Evolutionary conservation across 1,140 invertebrate species (phyloP), one percentile per base, ranked within the genome.

Genomic region (Polypedilum vanderplanki): DNA sequence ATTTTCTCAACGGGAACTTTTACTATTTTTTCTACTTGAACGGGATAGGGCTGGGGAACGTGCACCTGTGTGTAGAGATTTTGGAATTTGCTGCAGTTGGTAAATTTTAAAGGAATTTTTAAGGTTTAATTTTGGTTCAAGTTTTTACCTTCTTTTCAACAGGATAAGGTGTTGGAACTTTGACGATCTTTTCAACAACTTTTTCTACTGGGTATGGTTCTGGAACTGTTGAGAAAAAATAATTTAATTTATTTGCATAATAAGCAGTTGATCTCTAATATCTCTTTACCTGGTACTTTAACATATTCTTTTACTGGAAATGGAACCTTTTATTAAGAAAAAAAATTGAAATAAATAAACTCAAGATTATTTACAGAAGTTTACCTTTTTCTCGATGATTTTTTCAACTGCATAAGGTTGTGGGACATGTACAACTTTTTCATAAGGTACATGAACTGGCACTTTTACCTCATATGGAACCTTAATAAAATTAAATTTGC

Each of bases 101-200:
- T 57, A 57, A 57, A n/a, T 57, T 57, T 57, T 12, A 57, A n/a
- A 33, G 24, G 24, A 33, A 33, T 33, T 33, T 33, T 33, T 5
- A 5, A 33, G 24, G 1, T 33, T 33, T 33, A 33, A 33, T 1
- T 33, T 33, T 33, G 24, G 24, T 33, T 33, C n/a, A 17, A 15
- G 17, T 70, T 20, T 70, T 70, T 70, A 85, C 82, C 79, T 81
- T 84, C 18, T 80, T 84, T 79, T 84, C 83, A 0, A 88, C 86
- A 1, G 87, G 86, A 77, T 87, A 87, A 1, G 86, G 86, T 78
- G 88, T 85, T 9, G 87, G 86, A 7, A 87, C 83, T 0, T 85
- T 86, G 7, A 88, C 83, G 76, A 78, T 79, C 75, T 83, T 85
- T 75, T 85, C 84, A 0, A 85, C 81, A 15, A 57, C n/a, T 15